Percentiles rank a stretch among this genome's conserved stretches.
These are phyloP conservation scores for Pseudococcus jackbeardsleyi DNA, from an alignment of 2,888 invertebrate species.

Conservation along the genomic window DNA sequence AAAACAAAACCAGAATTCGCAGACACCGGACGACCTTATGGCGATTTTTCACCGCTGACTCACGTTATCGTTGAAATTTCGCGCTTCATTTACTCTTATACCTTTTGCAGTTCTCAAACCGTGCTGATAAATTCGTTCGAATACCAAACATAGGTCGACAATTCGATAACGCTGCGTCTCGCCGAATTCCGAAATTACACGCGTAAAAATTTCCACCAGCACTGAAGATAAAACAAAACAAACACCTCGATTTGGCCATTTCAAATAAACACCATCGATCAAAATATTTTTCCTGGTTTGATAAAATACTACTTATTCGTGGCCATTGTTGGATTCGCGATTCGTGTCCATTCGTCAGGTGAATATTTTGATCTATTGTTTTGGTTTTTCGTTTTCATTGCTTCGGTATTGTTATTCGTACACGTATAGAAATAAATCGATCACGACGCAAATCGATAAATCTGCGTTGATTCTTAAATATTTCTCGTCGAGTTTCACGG, in stretches of 20 bases:
- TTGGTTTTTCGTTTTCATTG: too few species aligned
- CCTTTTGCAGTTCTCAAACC: neutral
- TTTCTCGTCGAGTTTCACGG: neutral
- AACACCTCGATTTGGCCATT: neutral
- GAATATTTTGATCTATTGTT: too few species aligned
- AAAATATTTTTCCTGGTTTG: neutral
- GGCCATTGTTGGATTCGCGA: too few species aligned
- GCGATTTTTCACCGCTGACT: neutral
- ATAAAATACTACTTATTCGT: neutral
- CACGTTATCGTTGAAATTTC: conserved; percentile 14
- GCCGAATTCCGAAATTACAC: neutral
- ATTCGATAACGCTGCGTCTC: neutral
- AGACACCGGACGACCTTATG: conserved; percentile 31
- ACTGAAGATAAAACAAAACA: neutral
- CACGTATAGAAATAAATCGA: neutral
- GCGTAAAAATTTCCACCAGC: neutral
- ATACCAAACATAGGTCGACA: neutral
- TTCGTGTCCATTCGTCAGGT: too few species aligned
- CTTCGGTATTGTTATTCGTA: neutral
- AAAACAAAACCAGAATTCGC: conserved; percentile 25
- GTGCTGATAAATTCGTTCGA: neutral
- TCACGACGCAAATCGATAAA: neutral
- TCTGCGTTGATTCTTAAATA: neutral
- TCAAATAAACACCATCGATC: neutral
- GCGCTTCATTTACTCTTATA: neutral